phyloP scores from a whole-genome alignment of 2,888 invertebrate genomes.

The Hetaerina titia region DNA sequence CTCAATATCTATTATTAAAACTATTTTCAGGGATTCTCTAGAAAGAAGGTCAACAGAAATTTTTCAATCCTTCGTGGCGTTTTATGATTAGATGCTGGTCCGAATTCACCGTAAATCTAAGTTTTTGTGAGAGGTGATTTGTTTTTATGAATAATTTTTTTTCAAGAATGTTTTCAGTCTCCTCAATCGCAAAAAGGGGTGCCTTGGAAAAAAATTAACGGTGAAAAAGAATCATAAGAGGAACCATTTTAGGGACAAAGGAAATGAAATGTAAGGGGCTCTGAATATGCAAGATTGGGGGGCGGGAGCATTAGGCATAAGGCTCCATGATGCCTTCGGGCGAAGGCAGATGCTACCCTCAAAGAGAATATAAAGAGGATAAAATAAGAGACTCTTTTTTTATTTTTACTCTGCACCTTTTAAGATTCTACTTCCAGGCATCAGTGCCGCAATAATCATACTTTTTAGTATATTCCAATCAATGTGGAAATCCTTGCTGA shows the following conservation, averaged over 20 bases:
- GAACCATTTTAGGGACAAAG: not conserved
- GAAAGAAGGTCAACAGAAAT: not conserved
- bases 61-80: not conserved
- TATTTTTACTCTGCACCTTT: not conserved
- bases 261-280: not conserved
- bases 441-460: too few relatives aligned
- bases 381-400: not conserved
- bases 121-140: not conserved
- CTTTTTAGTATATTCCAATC: too few relatives aligned
- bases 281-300: not conserved
- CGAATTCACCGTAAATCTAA: not conserved
- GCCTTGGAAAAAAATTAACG: not conserved
- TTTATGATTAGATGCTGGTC: not conserved
- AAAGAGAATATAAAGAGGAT: not conserved
- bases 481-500: too few relatives aligned
- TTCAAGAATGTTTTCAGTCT: not conserved
- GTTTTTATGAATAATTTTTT: not conserved
- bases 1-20: too few relatives aligned
- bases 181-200: not conserved
- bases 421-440: too few relatives aligned
- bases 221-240: not conserved
- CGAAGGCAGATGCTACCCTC: not conserved
- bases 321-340: not conserved
- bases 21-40: too few relatives aligned
- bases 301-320: not conserved